Percentiles rank a stretch among this genome's conserved stretches.
Evolutionary conservation across 35 echinoderm and acorn worm genomes (phyloP).

Genomic region (Apostichopus japonicus): DNA sequence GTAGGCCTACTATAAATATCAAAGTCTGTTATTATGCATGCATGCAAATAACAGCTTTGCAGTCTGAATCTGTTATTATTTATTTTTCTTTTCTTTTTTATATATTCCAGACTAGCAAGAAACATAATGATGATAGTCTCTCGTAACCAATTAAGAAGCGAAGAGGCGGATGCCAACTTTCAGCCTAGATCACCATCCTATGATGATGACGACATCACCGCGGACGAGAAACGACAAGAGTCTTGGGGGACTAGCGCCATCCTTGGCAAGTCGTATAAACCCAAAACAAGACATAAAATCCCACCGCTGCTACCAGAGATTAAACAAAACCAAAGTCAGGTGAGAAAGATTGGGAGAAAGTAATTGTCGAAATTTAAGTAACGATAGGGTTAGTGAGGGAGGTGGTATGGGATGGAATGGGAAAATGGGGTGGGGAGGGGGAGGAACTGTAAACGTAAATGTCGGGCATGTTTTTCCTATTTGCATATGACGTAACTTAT

Average conservation of each 20-base stretch:
- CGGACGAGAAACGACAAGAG: constrained; percentile 55
- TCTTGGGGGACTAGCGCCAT: constrained; percentile 77
- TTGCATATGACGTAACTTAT: no score
- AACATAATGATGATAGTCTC: constrained; percentile 92
- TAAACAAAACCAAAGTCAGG: constrained; percentile 94
- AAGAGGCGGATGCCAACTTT: constrained; percentile 13
- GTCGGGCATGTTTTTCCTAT: no score
- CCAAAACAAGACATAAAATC: constrained; percentile 96
- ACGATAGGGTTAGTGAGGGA: not conserved
- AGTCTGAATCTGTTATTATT: no score
- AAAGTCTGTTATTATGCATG: no score
- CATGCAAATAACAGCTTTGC: no score
- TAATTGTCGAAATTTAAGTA: not conserved
- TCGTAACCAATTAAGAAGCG: constrained; percentile 53
- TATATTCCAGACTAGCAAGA: constrained; percentile 71
- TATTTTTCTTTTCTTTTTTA: no score
- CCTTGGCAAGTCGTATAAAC: constrained; percentile 98
- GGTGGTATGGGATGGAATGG: not conserved
- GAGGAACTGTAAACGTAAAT: no score
- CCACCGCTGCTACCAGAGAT: constrained; percentile 90
- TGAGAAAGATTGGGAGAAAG: constrained; percentile 4
- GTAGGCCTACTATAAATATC: no score
- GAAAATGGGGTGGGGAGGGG: no score
- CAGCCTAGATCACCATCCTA: constrained; percentile 21
- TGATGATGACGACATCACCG: constrained; percentile 52